Evolutionary conservation across 2,113 vertebrate genomes (phyloP), one percentile per base, ranked within the genome.

Genomic region (Megaptera novaeangliae): DNA sequence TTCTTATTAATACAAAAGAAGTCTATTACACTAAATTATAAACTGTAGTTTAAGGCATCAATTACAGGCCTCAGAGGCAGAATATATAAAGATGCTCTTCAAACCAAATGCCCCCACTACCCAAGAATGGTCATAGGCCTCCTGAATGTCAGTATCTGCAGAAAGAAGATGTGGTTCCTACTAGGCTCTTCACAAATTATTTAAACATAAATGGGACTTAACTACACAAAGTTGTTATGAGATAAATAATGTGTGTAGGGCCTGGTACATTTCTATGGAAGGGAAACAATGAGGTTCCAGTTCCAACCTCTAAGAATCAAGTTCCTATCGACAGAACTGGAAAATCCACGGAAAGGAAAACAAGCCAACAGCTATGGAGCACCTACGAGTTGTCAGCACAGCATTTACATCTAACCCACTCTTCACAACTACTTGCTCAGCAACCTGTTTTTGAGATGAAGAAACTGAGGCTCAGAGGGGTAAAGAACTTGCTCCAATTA

Each of bases 1-100:
- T 89, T 97, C 86, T 95, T 96, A 49, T 94, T 96, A 92, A 41
- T 39, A 2, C 95, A 71, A 39, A 97, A 98, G 98, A 97, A 97
- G 92, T 36, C 97, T 96, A 97, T 88, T 97, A 83, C 29, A 17
- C 94, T 74, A 72, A 94, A 96, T 95, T 95, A 96, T 15, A 81
- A 0, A 0, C 46, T 86, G n/a, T 39, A 90, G 72, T 55, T 96
- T 52, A 96, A 94, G 96, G 90, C 94, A 93, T 82, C 78, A 94
- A 68, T 96, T 95, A 81, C 44, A 90, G 83, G 15, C 49, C 94
- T 97, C 75, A 15, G 89, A 97, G 81, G 39, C 87, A 55, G 52
- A 74, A 49, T 41, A 57, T 75, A 91, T 90, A 96, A 89, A 52
- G 82, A n/a, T 94, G 81, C 88, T 93, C 77, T 97, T 44, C 59